Evolutionary conservation across 2,113 vertebrate species (phyloP).

Genomic region (Hippolais icterina): DNA sequence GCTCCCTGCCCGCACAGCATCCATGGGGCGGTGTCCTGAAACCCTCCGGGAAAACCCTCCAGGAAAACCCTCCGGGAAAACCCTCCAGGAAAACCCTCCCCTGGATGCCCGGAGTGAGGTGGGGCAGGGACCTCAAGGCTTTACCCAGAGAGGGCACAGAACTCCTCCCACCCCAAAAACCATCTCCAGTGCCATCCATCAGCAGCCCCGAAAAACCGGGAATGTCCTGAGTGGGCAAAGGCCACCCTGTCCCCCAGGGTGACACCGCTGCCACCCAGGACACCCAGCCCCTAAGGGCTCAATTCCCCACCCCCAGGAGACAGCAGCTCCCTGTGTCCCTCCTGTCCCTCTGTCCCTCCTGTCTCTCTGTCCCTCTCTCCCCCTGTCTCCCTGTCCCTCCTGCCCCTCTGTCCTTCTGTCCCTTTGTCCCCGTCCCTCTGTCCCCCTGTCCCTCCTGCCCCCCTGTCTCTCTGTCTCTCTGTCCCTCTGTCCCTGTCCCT

Average conservation of each 20-base stretch:
- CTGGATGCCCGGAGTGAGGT: background rate
- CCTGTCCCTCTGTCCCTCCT: no score
- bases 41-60: background rate
- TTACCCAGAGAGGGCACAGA: background rate
- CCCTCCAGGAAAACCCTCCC: rapidly evolving
- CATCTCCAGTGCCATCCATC: background rate
- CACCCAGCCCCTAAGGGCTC: rapidly evolving
- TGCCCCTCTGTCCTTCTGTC: no score
- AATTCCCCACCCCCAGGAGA: no score
- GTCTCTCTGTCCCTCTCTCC: background rate
- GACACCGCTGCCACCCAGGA: background rate
- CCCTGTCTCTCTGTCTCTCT: no score
- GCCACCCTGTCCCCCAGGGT: background rate
- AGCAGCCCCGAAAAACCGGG: background rate
- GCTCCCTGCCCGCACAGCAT: rapidly evolving
- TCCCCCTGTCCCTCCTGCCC: no score
- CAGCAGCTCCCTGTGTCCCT: background rate
- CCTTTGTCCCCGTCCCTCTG: no score
- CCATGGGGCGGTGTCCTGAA: rapidly evolving
- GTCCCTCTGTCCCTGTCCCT: no score
- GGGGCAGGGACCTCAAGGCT: background rate
- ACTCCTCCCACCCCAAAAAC: rapidly evolving
- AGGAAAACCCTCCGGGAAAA: background rate
- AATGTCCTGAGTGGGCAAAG: rapidly evolving
- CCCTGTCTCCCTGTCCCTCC: no score